Conservation (phyloP, 1,140 invertebrate species). For the Dufourea novaeangliae region DNA sequence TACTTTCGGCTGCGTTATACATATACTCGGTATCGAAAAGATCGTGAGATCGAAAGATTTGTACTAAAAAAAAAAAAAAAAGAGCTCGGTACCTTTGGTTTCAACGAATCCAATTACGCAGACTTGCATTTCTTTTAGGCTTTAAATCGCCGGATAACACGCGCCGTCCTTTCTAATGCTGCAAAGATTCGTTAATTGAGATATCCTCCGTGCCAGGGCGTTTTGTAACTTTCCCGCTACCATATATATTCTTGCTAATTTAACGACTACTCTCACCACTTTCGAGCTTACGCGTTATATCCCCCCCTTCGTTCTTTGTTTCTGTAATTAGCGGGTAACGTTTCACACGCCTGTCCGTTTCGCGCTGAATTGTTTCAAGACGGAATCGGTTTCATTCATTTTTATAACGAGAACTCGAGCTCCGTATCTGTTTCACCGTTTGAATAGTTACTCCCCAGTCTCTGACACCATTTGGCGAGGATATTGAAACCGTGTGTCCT, state of each 20-base stretch:
- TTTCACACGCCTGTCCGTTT: not conserved
- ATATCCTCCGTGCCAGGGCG: not conserved
- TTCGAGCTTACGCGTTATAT: not conserved
- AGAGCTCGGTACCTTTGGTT: too few relatives aligned
- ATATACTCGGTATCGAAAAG: too few relatives aligned
- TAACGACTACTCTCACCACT: slow-evolving; percentile 1
- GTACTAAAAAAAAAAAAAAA: too few relatives aligned
- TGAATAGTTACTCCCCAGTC: not conserved
- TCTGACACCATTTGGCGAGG: too few relatives aligned
- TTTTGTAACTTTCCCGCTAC: not conserved
- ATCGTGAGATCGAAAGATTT: too few relatives aligned
- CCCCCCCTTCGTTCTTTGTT: not conserved
- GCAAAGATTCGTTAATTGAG: not conserved
- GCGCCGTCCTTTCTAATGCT: not conserved
- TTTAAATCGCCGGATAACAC: too few relatives aligned
- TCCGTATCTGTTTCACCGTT: not conserved
- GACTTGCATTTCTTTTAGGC: too few relatives aligned
- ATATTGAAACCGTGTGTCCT: not conserved
- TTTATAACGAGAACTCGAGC: not conserved
- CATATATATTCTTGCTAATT: not conserved
- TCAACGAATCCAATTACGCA: too few relatives aligned
- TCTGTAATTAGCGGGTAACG: not conserved
- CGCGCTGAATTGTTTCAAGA: not conserved
- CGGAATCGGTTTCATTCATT: not conserved
- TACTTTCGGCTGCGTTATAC: too few relatives aligned